These are phyloP conservation scores for Gastrophysa polygoni DNA, from an alignment of 2,888 invertebrate species.

Conservation along the genomic window DNA sequence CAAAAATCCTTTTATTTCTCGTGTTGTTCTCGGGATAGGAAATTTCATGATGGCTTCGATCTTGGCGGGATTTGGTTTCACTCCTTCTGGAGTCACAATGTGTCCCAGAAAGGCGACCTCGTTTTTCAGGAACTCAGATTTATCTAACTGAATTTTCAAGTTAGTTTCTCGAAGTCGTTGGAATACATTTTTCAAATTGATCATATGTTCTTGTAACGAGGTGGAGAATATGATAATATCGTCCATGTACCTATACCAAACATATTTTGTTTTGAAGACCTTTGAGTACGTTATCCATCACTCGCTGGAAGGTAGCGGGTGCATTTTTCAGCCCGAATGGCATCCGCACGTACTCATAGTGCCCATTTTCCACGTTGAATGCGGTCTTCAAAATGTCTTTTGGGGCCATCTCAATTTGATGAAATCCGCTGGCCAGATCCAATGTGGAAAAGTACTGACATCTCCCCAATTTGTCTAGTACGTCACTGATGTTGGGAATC, in stretches of 20 bases:
- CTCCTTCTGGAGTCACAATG: conserved; percentile 20
- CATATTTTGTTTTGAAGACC: conserved; percentile 27
- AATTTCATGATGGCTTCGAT: conserved; percentile 31
- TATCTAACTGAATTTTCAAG: conserved; percentile 31
- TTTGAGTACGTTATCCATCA: conserved; percentile 25
- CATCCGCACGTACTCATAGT: conserved; percentile 18
- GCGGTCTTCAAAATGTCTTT: conserved; percentile 18
- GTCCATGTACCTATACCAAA: conserved; percentile 39
- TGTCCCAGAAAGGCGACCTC: conserved; percentile 29
- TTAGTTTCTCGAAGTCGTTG: conserved; percentile 5
- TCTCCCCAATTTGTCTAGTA: conserved; percentile 13
- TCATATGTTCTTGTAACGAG: conserved; percentile 17
- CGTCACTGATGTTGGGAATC: conserved; percentile 11
- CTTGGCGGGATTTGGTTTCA: conserved; percentile 35
- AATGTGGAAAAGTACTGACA: conserved; percentile 13
- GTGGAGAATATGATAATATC: conserved; percentile 9
- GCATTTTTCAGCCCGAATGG: conserved; percentile 30
- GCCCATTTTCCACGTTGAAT: conserved; percentile 23
- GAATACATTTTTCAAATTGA: not conserved
- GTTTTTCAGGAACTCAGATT: conserved; percentile 29
- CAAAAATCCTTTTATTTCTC: conserved; percentile 36
- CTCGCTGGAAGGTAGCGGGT: conserved; percentile 24
- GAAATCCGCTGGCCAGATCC: conserved; percentile 20
- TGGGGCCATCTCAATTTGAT: conserved; percentile 27
- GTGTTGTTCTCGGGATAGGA: conserved; percentile 34